Conservation (phyloP, 2,797 vertebrate species). For the Trachurus trachurus region DNA sequence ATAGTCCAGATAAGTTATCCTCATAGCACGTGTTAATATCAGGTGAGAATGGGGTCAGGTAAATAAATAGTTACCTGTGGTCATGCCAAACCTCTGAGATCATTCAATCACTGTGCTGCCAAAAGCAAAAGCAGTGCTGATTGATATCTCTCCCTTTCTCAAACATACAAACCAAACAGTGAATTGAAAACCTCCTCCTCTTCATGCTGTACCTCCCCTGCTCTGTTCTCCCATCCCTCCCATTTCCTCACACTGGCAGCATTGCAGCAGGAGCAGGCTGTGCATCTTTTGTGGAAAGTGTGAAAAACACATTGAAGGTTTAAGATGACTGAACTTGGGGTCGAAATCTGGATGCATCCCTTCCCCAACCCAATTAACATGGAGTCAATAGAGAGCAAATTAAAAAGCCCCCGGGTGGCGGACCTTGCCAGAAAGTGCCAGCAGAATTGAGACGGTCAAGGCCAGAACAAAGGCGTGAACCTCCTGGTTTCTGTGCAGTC, state of each 20-base stretch:
- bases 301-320: slow-evolving; percentile 81
- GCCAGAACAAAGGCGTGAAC: slow-evolving; percentile 80
- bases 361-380: slow-evolving; percentile 86
- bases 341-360: slow-evolving; percentile 82
- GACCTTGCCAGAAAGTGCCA: slow-evolving; percentile 80
- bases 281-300: slow-evolving; percentile 73
- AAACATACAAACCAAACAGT: slow-evolving; percentile 30
- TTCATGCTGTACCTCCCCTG: background rate
- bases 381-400: slow-evolving; percentile 88
- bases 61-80: slow-evolving; percentile 4
- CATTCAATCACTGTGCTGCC: slow-evolving; percentile 7
- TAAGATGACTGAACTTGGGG: slow-evolving; percentile 80
- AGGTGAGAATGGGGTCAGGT: slow-evolving; percentile 7
- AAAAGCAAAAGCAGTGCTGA: slow-evolving; percentile 36
- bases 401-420: slow-evolving; percentile 83
- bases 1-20: background rate
- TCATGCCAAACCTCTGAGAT: slow-evolving; percentile 33
- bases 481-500: slow-evolving; percentile 64
- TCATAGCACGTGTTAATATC: slow-evolving; percentile 1
- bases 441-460: slow-evolving; percentile 82
- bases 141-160: slow-evolving; percentile 34
- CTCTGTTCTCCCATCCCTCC: slow-evolving; percentile 50
- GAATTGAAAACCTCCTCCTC: slow-evolving; percentile 35
- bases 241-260: slow-evolving; percentile 48
- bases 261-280: slow-evolving; percentile 65